Evolutionary conservation across 1,140 invertebrate genomes (phyloP).

Genomic region (Drosophila tsacasi): DNA sequence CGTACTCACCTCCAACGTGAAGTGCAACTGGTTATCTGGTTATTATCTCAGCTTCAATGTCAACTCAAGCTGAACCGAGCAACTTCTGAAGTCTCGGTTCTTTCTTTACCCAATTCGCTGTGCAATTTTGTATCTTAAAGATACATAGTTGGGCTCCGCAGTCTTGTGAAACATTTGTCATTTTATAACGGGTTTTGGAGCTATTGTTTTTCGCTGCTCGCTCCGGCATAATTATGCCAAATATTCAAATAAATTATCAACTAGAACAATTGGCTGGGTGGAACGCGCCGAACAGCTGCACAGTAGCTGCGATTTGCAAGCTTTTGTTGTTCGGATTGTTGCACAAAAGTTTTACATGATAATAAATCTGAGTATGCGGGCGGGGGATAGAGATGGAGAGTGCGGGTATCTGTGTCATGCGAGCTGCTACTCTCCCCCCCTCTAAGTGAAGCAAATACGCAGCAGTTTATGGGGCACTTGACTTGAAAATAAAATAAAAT

Average conservation of each 20-base stretch:
- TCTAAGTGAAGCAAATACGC: constrained; percentile 5
- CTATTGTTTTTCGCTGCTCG: constrained; percentile 53
- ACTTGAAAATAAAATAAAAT: constrained; percentile 16
- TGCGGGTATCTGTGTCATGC: constrained; percentile 53
- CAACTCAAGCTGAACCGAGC: constrained; percentile 28
- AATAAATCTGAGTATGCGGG: constrained; percentile 59
- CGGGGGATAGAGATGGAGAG: constrained; percentile 6
- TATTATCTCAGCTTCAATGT: constrained; percentile 65
- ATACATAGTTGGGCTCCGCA: constrained; percentile 43
- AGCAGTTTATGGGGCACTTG: constrained; percentile 11
- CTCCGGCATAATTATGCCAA: constrained; percentile 64
- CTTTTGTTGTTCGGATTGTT: constrained; percentile 71
- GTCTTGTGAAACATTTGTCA: constrained; percentile 54
- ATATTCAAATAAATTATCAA: constrained; percentile 83
- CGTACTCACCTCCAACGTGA: neutral
- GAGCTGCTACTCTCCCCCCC: constrained; percentile 2
- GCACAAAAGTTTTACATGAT: constrained; percentile 80
- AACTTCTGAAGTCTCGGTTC: constrained; percentile 33
- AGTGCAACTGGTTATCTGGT: constrained; percentile 43
- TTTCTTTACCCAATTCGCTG: constrained; percentile 45
- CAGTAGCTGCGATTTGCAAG: constrained; percentile 57
- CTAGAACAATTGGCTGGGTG: constrained; percentile 63
- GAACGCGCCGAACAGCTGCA: constrained; percentile 53
- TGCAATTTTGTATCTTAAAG: constrained; percentile 59
- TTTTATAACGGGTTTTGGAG: constrained; percentile 35